phyloP scores from a whole-genome alignment of 2,113 vertebrate genomes.

The Rynchops niger region DNA sequence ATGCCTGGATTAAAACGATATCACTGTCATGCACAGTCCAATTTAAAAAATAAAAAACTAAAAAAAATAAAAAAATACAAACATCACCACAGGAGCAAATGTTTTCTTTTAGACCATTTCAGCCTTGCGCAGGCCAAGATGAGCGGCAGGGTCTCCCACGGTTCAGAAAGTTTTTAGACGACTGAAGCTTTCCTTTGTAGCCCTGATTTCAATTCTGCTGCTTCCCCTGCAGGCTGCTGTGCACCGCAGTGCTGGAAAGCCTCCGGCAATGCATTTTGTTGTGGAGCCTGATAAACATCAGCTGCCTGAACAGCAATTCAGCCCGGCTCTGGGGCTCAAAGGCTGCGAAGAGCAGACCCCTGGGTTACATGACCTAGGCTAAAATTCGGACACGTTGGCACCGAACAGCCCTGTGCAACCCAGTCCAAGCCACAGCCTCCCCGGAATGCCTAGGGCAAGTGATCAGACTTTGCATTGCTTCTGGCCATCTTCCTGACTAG shows the following conservation, averaged over 20 bases:
- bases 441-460: neutral
- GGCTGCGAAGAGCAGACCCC: neutral
- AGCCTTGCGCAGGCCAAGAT: neutral
- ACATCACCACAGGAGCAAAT: neutral
- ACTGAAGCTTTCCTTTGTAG: neutral
- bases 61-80: neutral
- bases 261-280: neutral
- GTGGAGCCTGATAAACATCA: constrained; percentile 5
- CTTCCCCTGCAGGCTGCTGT: neutral
- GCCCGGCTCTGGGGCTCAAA: neutral
- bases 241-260: neutral
- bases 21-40: neutral
- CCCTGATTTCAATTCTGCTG: neutral
- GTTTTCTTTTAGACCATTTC: neutral
- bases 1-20: neutral
- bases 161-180: neutral
- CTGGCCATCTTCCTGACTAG: neutral
- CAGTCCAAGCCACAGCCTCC: neutral
- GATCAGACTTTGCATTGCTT: neutral
- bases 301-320: neutral
- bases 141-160: neutral
- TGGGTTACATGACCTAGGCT: neutral
- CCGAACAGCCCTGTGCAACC: neutral
- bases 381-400: neutral
- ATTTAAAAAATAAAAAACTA: neutral